Conservation (phyloP, 1,140 invertebrate species). For the Andricus grossulariae region DNA sequence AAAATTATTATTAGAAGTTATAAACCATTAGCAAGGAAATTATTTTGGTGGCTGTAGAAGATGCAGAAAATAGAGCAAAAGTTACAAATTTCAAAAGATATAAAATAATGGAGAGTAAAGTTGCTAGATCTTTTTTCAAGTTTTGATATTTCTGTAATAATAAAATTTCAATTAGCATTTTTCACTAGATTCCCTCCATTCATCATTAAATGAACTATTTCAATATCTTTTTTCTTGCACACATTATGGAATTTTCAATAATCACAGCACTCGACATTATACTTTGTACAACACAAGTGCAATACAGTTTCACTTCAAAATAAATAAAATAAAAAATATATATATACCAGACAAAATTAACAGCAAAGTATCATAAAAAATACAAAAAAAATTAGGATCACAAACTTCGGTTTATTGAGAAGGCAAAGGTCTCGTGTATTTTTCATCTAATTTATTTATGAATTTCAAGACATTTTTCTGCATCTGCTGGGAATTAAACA, state of each 20-base stretch:
- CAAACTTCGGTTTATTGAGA: too few relatives aligned
- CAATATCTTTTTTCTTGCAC: too few relatives aligned
- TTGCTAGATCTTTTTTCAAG: not conserved
- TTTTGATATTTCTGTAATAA: not conserved
- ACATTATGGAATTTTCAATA: too few relatives aligned
- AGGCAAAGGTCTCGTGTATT: not conserved
- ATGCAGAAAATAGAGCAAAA: slow-evolving; percentile 20
- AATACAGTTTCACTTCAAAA: too few relatives aligned
- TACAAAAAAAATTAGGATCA: too few relatives aligned
- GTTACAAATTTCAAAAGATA: not conserved
- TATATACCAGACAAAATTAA: too few relatives aligned
- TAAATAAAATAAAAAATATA: too few relatives aligned
- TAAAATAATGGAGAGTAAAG: not conserved
- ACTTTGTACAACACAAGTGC: too few relatives aligned
- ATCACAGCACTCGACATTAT: too few relatives aligned
- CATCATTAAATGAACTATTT: too few relatives aligned
- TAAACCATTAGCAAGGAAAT: not conserved
- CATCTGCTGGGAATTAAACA: slow-evolving; percentile 36
- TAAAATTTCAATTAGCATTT: not conserved
- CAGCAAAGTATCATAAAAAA: too few relatives aligned
- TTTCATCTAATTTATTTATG: not conserved
- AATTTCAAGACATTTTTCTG: slow-evolving; percentile 3
- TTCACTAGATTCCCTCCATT: not conserved
- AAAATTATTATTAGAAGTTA: not conserved
- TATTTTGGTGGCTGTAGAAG: not conserved